A percentile compares a stretch with the other conserved stretches of the same genome.
Conservation (phyloP, 2,888 invertebrate species). For the Thalpophila matura region DNA sequence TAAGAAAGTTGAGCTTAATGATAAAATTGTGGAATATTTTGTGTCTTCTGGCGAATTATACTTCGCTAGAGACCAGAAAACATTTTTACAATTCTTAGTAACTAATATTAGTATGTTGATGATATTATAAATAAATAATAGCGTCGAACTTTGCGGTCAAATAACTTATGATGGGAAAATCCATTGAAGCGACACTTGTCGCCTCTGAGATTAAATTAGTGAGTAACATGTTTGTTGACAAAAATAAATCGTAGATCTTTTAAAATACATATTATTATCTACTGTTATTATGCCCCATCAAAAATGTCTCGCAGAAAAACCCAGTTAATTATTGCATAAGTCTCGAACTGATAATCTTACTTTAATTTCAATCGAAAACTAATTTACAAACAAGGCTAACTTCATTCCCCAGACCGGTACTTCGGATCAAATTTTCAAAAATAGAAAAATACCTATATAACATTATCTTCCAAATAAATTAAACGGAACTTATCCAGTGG, state of each 20-base stretch:
- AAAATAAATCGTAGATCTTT: neutral
- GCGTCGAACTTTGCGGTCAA: slow-evolving; percentile 14
- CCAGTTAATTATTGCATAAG: neutral
- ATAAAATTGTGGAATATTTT: slow-evolving; percentile 28
- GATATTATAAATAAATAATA: neutral
- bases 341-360: too few species aligned
- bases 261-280: too few species aligned
- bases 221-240: slow-evolving; percentile 1
- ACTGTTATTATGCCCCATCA: neutral
- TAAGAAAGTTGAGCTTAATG: slow-evolving; percentile 47
- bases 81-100: slow-evolving; percentile 21
- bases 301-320: slow-evolving; percentile 6
- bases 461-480: too few species aligned
- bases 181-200: too few species aligned
- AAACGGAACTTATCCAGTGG: too few species aligned
- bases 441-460: too few species aligned
- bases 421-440: slow-evolving; percentile 15
- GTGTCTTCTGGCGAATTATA: slow-evolving; percentile 15
- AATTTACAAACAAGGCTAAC: neutral
- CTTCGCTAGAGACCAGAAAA: slow-evolving; percentile 25
- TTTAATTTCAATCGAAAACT: too few species aligned
- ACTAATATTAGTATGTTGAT: slow-evolving; percentile 2
- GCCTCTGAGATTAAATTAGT: too few species aligned
- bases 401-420: too few species aligned
- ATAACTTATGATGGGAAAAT: slow-evolving; percentile 27